These are phyloP conservation scores for Blomia tropicalis DNA, from an alignment of 2,888 invertebrate species.

Conservation along the genomic window DNA sequence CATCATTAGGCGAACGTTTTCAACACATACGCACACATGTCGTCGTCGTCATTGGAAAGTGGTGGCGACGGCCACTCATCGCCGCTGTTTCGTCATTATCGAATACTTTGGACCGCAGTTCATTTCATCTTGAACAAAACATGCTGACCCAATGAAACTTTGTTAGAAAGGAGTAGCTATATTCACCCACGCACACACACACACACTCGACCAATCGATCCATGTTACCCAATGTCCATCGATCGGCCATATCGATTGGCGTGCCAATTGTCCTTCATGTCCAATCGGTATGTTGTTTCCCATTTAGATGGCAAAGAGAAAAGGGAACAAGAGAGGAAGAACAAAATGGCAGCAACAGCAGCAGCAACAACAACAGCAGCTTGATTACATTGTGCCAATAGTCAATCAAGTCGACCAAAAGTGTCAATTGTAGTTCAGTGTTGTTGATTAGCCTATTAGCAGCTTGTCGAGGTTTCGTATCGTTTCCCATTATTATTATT, in stretches of 20 bases:
- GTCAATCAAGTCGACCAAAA: slow-evolving; percentile 14
- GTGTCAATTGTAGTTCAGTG: slow-evolving; percentile 10
- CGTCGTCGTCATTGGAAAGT: not conserved
- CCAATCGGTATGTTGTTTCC: not conserved
- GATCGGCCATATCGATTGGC: slow-evolving; percentile 11
- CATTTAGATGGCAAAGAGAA: not conserved
- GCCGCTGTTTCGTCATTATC: not conserved
- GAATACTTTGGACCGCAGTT: not conserved
- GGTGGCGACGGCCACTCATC: not conserved
- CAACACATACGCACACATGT: not conserved
- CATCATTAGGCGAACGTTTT: slow-evolving; percentile 1
- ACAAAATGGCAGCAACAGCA: too few species aligned
- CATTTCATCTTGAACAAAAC: too few species aligned
- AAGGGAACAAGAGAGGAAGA: too few species aligned
- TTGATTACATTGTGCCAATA: slow-evolving; percentile 8
- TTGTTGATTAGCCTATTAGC: slow-evolving; percentile 15
- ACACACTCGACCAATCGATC: too few species aligned
- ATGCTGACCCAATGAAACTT: not conserved
- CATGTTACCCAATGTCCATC: not conserved
- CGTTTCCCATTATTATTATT: too few species aligned
- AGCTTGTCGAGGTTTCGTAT: slow-evolving; percentile 14
- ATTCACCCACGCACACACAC: not conserved
- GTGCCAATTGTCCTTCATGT: not conserved
- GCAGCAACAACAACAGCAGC: too few species aligned
- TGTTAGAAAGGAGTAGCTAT: not conserved